A percentile compares a stretch with the other conserved stretches of the same genome.
Evolutionary conservation across 2,113 vertebrate species (phyloP).

Genomic region (Hyperopisus bebe): DNA sequence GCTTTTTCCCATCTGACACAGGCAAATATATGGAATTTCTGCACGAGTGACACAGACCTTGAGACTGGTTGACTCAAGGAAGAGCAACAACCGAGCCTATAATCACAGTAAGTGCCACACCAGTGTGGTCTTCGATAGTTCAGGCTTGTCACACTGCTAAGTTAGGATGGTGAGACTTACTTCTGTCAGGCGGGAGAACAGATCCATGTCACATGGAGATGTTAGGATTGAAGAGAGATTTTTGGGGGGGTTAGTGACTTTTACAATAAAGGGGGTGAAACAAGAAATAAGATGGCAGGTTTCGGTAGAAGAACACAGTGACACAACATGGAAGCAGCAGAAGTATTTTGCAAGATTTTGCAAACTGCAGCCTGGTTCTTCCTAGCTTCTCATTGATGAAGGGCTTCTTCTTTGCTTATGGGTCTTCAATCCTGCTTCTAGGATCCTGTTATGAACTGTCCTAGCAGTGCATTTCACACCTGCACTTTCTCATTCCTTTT

Average conservation of each 20-base stretch:
- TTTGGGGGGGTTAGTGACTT: neutral
- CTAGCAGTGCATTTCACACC: no score
- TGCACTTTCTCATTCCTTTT: no score
- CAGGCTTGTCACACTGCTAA: neutral
- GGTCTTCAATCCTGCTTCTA: no score
- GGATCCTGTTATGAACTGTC: no score
- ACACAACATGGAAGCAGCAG: neutral
- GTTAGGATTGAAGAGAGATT: neutral
- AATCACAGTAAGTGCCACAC: constrained; percentile 56
- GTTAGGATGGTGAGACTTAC: neutral
- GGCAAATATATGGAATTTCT: constrained; percentile 68
- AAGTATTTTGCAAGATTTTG: neutral
- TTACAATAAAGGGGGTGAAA: neutral
- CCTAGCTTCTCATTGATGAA: no score
- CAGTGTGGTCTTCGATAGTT: neutral
- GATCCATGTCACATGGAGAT: no score
- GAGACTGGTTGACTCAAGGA: constrained; percentile 63
- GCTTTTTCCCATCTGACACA: constrained; percentile 36
- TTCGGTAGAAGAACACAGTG: neutral
- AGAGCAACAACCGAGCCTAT: constrained; percentile 75
- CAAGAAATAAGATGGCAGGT: neutral
- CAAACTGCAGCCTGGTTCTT: no score
- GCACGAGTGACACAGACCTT: constrained; percentile 72
- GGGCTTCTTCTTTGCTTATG: no score
- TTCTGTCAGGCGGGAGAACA: neutral